phyloP scores from a whole-genome alignment of 2,113 vertebrate genomes.

The Pelobates fuscus region DNA sequence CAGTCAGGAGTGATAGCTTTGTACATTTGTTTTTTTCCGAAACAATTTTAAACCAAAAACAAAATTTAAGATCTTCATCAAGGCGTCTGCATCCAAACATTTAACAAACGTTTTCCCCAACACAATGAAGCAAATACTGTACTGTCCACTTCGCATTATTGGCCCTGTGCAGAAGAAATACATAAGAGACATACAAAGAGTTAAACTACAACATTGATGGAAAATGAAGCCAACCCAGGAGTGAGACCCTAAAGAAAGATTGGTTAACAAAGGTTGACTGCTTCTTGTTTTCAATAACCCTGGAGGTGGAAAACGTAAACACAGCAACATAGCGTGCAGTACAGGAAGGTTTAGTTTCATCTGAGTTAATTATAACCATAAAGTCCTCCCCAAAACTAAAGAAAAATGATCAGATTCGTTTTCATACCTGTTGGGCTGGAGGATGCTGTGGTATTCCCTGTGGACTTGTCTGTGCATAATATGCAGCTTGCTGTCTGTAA shows the following conservation, averaged over 20 bases:
- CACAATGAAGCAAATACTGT: slow-evolving; percentile 99
- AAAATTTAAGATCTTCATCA: slow-evolving; percentile 99
- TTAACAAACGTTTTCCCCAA: slow-evolving; percentile 99
- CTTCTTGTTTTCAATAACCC: slow-evolving; percentile 83
- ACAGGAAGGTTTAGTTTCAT: slow-evolving; percentile 66
- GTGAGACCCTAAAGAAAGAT: slow-evolving; percentile 85
- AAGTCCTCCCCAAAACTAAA: slow-evolving; percentile 60
- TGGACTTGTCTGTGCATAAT: slow-evolving; percentile 92
- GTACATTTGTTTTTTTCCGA: slow-evolving; percentile 95
- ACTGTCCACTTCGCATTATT: slow-evolving; percentile 99
- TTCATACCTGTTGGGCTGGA: slow-evolving; percentile 90
- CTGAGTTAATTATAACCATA: slow-evolving; percentile 62
- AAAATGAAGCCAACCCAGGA: slow-evolving; percentile 78
- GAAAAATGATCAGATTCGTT: slow-evolving; percentile 55
- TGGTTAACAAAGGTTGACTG: slow-evolving; percentile 80
- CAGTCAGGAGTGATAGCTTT: slow-evolving; percentile 87
- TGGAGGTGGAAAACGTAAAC: slow-evolving; percentile 71
- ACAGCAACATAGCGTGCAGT: slow-evolving; percentile 60
- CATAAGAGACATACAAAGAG: slow-evolving; percentile 99
- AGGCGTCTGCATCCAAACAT: slow-evolving; percentile 99
- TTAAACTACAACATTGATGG: slow-evolving; percentile 91
- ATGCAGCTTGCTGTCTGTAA: slow-evolving; percentile 95
- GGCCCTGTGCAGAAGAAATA: slow-evolving; percentile 99
- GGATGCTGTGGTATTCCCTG: slow-evolving; percentile 90
- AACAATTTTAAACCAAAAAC: slow-evolving; percentile 94